These are phyloP conservation scores for Tribolium madens DNA, from an alignment of 1,140 invertebrate genomes.

Conservation along the genomic window DNA sequence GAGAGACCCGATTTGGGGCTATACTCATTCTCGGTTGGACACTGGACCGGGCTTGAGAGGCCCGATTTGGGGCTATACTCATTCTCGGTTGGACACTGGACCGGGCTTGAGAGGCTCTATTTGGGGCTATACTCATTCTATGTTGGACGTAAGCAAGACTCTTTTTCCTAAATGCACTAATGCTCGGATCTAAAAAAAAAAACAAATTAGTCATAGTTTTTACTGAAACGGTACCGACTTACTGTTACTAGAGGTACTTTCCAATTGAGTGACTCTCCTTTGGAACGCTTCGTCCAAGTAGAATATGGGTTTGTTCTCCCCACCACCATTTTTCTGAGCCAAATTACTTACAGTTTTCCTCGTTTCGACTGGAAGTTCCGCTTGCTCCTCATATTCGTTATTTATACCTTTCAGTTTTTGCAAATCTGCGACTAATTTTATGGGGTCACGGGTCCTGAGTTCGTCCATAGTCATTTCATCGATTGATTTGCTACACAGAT, in stretches of 20 bases:
- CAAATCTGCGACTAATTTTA: slow-evolving; percentile 52
- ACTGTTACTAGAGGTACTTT: neutral
- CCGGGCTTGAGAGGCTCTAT: neutral
- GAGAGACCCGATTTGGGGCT: neutral
- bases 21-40: neutral
- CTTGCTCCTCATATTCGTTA: slow-evolving; percentile 64
- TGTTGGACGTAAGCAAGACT: neutral
- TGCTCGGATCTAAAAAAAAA: neutral
- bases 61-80: neutral
- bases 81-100: neutral
- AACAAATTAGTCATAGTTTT: neutral
- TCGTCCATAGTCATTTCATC: slow-evolving; percentile 53
- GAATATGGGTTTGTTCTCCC: neutral
- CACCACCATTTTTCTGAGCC: neutral
- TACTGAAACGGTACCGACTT: neutral
- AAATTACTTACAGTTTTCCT: slow-evolving; percentile 52
- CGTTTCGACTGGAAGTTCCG: slow-evolving; percentile 51
- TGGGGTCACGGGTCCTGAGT: slow-evolving; percentile 47
- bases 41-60: neutral
- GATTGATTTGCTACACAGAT: slow-evolving; percentile 34
- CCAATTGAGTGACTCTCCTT: neutral
- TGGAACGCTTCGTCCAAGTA: slow-evolving; percentile 25
- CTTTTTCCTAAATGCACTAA: neutral
- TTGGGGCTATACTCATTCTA: slow-evolving; percentile 7
- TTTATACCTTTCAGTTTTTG: slow-evolving; percentile 64